A percentile compares a stretch with the other conserved stretches of the same genome.
Conservation (phyloP, 2,888 invertebrate species). For the Drosophila colorata region DNA sequence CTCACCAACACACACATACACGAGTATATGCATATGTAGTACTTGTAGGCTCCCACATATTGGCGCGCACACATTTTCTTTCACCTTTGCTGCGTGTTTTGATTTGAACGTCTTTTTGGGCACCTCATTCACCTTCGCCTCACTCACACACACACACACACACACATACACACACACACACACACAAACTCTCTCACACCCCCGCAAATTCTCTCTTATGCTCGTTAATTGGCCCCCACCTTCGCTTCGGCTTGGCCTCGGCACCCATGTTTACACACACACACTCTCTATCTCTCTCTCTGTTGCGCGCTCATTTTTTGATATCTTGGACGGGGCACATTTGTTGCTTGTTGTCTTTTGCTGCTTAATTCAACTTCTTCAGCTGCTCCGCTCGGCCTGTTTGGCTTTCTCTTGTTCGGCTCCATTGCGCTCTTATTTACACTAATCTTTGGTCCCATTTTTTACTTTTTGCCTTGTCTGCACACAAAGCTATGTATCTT, state of each 20-base stretch:
- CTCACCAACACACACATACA: slow-evolving; percentile 14
- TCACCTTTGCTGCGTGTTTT: slow-evolving; percentile 75
- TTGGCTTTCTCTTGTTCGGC: slow-evolving; percentile 64
- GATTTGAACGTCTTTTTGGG: slow-evolving; percentile 65
- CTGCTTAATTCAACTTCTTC: slow-evolving; percentile 41
- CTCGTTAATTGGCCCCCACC: slow-evolving; percentile 46
- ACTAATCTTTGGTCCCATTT: slow-evolving; percentile 31
- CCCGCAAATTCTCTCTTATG: slow-evolving; percentile 58
- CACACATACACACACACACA: slow-evolving; percentile 30
- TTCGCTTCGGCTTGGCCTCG: slow-evolving; percentile 30
- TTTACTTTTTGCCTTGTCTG: slow-evolving; percentile 19
- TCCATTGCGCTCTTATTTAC: slow-evolving; percentile 54
- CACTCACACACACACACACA: slow-evolving; percentile 3
- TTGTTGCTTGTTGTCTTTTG: slow-evolving; percentile 65
- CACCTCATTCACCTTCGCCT: slow-evolving; percentile 42
- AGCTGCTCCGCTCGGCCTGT: slow-evolving; percentile 39
- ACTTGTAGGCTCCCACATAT: slow-evolving; percentile 51
- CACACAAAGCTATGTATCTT: slow-evolving; percentile 34
- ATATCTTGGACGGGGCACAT: slow-evolving; percentile 40
- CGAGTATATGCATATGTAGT: not conserved
- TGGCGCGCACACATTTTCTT: slow-evolving; percentile 80
- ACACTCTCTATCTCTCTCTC: slow-evolving; percentile 10
- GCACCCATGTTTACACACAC: slow-evolving; percentile 12
- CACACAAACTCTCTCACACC: slow-evolving; percentile 52
- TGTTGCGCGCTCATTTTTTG: slow-evolving; percentile 25